Evolutionary conservation across 2,888 invertebrate genomes (phyloP), one percentile per base, ranked within the genome.

Genomic region (Drosophila villosipedis): DNA sequence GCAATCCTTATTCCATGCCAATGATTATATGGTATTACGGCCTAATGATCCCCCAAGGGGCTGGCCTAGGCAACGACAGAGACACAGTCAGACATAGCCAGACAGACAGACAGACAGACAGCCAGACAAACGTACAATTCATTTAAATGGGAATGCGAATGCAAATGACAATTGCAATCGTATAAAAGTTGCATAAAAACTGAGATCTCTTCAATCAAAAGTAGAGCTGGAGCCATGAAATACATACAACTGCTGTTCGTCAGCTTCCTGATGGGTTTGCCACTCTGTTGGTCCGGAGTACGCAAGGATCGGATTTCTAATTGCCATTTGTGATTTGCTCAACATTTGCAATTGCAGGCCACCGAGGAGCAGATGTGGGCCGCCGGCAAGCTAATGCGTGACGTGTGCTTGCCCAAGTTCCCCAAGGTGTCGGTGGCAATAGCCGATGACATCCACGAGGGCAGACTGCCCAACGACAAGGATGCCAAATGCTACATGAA

Each of bases 331-430:
- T 39, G 16, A 52, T 10, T 16, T 37, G 30, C 25, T 47, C 4
- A 47, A 47, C 16, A 22, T 31, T 31, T 43, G 22, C 16, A 16
- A 62, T 70, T 73, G 14, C 58, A 93, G 93, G 92, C 91, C 5
- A 93, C 93, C 0, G 89, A 94, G 92, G 95, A 95, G 67, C 96
- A 96, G 92, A 93, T 96, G 89, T 94, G 91, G 84, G 94, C 95
- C 25, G 94, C 96, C 0, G 94, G 95, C 1, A 95, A 94, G 91
- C 93, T 95, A 85, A 94, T 96, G 92, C 93, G 96, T 57, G 96
- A 95, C 85, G 93, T 95, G 0, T 96, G 96, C 80, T 93, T 94
- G 70, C 95, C 95, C 3, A 96, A 96, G 93, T 94, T 94, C 65
- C 84, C 93, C 0, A 93, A 91, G 78, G 74, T 93, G 0, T 80